Evolutionary conservation across 2,113 vertebrate genomes (phyloP), one percentile per base, ranked within the genome.

Genomic region (Saiga tatarica): DNA sequence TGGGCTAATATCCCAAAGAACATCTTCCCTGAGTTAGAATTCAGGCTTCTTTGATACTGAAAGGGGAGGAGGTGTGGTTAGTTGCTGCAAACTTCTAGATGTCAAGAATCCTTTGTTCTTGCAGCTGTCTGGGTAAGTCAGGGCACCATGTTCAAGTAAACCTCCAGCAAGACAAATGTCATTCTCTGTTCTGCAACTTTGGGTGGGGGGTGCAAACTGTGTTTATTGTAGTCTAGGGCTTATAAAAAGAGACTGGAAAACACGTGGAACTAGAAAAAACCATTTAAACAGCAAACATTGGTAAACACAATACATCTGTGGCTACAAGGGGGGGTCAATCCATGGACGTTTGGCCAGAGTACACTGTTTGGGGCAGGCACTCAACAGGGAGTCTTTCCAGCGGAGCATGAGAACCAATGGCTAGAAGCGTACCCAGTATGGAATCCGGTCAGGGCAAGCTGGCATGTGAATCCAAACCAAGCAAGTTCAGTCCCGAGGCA

Each of bases 201-300:
- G 15, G 15, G 0, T 0, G 13, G 13, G 30, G 14, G 59, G 5
- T 19, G 19, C 59, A 96, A 55, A 45, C 67, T 95, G 53, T 60
- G 64, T 97, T 98, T 96, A 96, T 91, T 97, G 76, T 25, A 50
- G 42, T 76, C 88, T 16, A 60, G 7, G 76, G 30, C 53, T 81
- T 87, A 93, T 3, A 59, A 71, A 95, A 84, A 91, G 45, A 90
- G 33, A 23, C 3, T 26, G 10, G 59, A 42, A 97, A 78, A 50
- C n/a, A 89, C 26, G 39, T 28, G 89, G 45, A 87, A 47, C 36
- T 17, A 67, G 53, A 87, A 79, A 47, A 71, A 33, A 42, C 36
- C 57, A 55, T 50, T 85, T 33, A 59, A 90, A 91, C 59, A 94
- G 84, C n/a, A 95, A 76, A 91, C 76, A 26, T 0, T 30, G 45